A percentile compares a stretch with the other conserved stretches of the same genome.
Evolutionary conservation across 2,888 invertebrate genomes (phyloP).

Genomic region (Vesta saturnalis): DNA sequence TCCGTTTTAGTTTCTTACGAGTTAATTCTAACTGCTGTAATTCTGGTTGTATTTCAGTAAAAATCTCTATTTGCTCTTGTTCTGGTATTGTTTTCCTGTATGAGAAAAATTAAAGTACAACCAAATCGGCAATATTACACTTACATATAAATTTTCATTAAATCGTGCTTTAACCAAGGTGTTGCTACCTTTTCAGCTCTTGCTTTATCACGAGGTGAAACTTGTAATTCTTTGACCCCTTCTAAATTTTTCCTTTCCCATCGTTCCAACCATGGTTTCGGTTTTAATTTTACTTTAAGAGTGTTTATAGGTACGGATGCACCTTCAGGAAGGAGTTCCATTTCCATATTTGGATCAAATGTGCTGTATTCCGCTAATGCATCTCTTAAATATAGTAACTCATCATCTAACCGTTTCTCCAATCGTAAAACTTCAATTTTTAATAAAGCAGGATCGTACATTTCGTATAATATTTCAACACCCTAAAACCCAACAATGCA

Average conservation of each 20-base stretch:
- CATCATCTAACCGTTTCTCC: constrained; percentile 92
- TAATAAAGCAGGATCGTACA: constrained; percentile 94
- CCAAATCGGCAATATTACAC: too few relatives aligned
- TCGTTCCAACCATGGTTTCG: constrained; percentile 88
- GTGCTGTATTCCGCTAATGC: constrained; percentile 92
- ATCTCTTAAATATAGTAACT: constrained; percentile 89
- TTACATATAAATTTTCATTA: constrained; percentile 92
- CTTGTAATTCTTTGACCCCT: constrained; percentile 68
- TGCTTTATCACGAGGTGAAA: constrained; percentile 55
- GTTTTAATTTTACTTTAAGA: constrained; percentile 74
- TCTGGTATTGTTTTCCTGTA: constrained; percentile 82
- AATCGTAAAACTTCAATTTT: constrained; percentile 90
- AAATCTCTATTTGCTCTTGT: constrained; percentile 88
- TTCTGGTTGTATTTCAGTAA: constrained; percentile 82
- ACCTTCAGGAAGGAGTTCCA: constrained; percentile 81
- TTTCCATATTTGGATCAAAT: constrained; percentile 91
- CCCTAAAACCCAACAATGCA: constrained; percentile 50
- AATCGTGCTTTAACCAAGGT: constrained; percentile 90
- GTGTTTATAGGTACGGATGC: constrained; percentile 57
- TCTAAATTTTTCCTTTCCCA: constrained; percentile 86
- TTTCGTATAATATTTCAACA: constrained; percentile 79
- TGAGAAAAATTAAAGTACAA: too few relatives aligned
- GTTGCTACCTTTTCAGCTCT: constrained; percentile 69
- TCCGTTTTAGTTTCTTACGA: constrained; percentile 70
- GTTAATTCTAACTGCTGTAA: constrained; percentile 76